Base-by-base conservation (phyloP, 2,888 invertebrate genomes). In the Pheosia gnoma region DNA sequence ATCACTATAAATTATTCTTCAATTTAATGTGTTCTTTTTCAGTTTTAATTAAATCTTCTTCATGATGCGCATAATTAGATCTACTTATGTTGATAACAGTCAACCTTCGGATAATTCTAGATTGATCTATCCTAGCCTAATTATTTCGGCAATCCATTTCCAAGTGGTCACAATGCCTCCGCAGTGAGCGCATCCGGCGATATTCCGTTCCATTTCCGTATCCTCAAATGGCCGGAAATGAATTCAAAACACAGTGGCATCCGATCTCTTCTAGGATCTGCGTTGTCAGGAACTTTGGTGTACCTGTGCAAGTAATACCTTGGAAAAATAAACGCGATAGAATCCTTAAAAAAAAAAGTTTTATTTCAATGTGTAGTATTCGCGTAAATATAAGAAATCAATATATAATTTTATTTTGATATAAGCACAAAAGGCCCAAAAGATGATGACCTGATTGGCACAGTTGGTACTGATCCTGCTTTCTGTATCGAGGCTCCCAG, bases 231-330 rank as follows among this genome's bases (percentile, higher is more conserved):
- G 81, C 78, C 86, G 90, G 90, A 90, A 89, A 90, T 91, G 86
- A 86, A 91, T 90, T 90, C 88, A 88, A 89, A 90, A 90, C 86
- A 89, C 85, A 83, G 82, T 77, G 72, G 80, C 79, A 85, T 86
- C 85, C 82, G 84, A 88, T 85, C 85, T 82, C 83, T 79, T 80
- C 70, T 59, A 75, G 66, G 72, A 80, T 79, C 79, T 72, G 71
- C 77, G 75, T 75, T 70, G 62, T 59, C 67, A 39, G 65, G 10
- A 39, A 13, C 39, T 39, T 39, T 55, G 2, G 55, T 55, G 39
- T 51, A 25, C 51, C 6, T 11, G 65, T 65, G 67, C 70, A 71
- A 70, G 68, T 47, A 47, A 47, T 47, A 47, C 47, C 47, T 47
- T 5, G 5, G 47, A 47, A n/a, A n/a, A 47, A 11, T 47, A 4